Evolutionary conservation across 2,113 vertebrate species (phyloP).

Genomic region (Seriola dumerili): DNA sequence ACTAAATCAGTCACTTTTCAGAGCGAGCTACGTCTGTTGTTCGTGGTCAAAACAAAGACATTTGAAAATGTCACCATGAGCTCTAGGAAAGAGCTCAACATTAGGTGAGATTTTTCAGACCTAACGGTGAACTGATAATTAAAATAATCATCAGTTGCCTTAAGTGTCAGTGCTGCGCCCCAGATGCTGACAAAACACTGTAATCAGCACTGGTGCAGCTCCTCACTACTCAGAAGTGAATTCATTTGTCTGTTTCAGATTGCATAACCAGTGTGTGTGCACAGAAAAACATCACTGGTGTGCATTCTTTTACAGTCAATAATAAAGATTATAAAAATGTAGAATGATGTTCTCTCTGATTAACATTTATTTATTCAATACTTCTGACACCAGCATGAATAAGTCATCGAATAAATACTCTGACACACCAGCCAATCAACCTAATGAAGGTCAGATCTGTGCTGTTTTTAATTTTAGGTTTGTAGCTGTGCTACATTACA

Average conservation of each 20-base stretch:
- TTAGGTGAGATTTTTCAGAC: not conserved
- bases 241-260: not conserved
- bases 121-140: too few relatives aligned
- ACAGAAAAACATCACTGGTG: not conserved
- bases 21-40: not conserved
- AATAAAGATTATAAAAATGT: not conserved
- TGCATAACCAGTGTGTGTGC: not conserved
- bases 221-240: not conserved
- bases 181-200: not conserved
- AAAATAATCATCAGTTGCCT: too few relatives aligned
- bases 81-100: too few relatives aligned
- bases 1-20: not conserved
- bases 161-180: not conserved
- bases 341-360: not conserved
- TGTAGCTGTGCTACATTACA: not conserved
- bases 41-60: not conserved
- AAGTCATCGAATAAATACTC: not conserved
- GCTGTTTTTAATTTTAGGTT: not conserved
- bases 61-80: not conserved
- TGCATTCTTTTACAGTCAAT: not conserved
- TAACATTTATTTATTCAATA: not conserved
- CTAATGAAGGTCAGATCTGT: not conserved
- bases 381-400: not conserved
- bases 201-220: not conserved
- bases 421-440: not conserved